Evolutionary conservation across 2,113 vertebrate species (phyloP).

Genomic region (Prochilodus magdalenae): DNA sequence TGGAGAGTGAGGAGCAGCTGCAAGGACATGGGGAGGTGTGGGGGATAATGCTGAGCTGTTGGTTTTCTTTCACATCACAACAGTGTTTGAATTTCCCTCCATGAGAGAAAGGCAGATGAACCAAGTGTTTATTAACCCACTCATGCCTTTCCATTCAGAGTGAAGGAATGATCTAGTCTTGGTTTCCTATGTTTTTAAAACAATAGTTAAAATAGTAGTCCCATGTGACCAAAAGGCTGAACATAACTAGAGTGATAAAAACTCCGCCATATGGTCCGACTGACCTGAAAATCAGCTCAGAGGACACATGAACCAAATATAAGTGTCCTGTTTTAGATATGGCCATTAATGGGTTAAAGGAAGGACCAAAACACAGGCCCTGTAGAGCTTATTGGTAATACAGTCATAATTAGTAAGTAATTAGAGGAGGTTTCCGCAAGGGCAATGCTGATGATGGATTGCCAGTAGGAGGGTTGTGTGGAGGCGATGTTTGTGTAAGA

Average conservation of each 20-base stretch:
- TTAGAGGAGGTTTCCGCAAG: conserved; percentile 50
- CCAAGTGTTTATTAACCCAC: not conserved
- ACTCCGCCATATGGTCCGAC: no score
- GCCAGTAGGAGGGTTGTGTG: not conserved
- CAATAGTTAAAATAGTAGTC: no score
- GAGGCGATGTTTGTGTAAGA: conserved; percentile 1
- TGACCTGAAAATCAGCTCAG: no score
- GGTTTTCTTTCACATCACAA: not conserved
- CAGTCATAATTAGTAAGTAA: not conserved
- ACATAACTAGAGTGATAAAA: no score
- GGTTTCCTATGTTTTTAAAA: no score
- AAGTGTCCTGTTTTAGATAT: not conserved
- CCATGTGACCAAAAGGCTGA: no score
- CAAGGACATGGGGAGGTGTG: not conserved
- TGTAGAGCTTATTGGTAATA: not conserved
- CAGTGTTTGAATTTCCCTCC: conserved; percentile 58
- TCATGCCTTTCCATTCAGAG: not conserved
- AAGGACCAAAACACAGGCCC: not conserved
- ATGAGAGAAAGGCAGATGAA: conserved; percentile 39
- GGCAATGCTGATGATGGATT: conserved; percentile 26
- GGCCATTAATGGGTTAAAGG: not conserved
- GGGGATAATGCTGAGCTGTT: not conserved
- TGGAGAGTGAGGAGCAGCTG: conserved; percentile 17
- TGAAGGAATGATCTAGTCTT: no score
- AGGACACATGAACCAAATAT: no score